Evolutionary conservation across 2,797 vertebrate genomes (phyloP), one percentile per base, ranked within the genome.

Genomic region (Calcarius lapponicus): DNA sequence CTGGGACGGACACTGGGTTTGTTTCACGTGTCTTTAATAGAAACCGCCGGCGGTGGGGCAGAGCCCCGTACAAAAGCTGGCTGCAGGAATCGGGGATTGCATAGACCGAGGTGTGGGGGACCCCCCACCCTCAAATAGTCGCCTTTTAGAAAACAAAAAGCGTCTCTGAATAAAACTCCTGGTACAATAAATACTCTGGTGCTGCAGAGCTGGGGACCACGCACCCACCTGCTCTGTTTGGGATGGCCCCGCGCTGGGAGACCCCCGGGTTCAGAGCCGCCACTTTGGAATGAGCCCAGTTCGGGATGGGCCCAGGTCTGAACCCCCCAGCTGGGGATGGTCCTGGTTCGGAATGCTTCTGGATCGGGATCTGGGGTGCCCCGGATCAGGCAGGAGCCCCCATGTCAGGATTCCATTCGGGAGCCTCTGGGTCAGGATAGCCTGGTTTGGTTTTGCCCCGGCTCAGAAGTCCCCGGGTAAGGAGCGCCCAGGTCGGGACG

Each of bases 91-190:
- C 28, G 11, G 54, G 26, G 73, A 72, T 96, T 97, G 97, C 97
- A 97, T 97, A 97, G 97, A 96, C 79, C 20, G 40, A 73, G 78
- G 95, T 66, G 78, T 58, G 74, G 80, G 91, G 78, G 80, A 24
- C n/a, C 62, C 54, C 69, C 56, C 70, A 48, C 75, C 91, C 93
- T 69, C 65, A 50, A 58, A 83, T 82, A 95, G 67, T 56, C 13
- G 48, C 94, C 76, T 80, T 84, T 92, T 94, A 91, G 75, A 95
- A 95, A 96, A 95, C 93, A 93, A 82, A 92, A 91, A 83, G 91
- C 79, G 7, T 67, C 90, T 92, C 65, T 42, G 38, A 85, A 78
- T 93, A 92, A 92, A 96, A 87, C 90, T 95, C 80, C 31, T 21
- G 48, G 58, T 48, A 76, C 85, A 93, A 97, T 95, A 96, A 97